Evolutionary conservation across 2,113 vertebrate species (phyloP).

Genomic region (Anseranas semipalmata): DNA sequence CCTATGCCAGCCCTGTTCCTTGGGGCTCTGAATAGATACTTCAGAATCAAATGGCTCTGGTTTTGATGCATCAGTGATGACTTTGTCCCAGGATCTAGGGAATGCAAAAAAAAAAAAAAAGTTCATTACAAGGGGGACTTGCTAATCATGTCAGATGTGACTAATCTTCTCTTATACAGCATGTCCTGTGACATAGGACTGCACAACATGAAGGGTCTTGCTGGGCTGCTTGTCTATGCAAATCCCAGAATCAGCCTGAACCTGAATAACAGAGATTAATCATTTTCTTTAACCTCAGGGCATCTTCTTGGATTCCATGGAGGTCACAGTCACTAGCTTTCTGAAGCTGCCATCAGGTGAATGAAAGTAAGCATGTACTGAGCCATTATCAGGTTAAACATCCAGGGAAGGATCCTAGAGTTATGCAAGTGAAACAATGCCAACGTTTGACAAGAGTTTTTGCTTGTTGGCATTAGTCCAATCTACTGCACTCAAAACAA

Average conservation of each 20-base stretch:
- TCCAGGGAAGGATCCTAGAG: not conserved
- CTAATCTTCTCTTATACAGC: not conserved
- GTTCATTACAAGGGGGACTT: not conserved
- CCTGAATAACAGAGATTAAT: not conserved
- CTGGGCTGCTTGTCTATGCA: not conserved
- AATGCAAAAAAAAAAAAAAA: not conserved
- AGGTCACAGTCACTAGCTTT: not conserved
- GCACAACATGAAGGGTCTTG: not conserved
- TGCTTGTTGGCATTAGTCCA: not conserved
- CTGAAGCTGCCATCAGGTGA: not conserved
- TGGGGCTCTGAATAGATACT: not conserved
- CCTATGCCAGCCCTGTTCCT: not conserved
- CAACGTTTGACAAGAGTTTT: not conserved
- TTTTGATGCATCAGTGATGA: not conserved
- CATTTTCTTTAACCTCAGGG: not conserved
- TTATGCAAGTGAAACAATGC: not conserved
- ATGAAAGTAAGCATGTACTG: constrained; percentile 2
- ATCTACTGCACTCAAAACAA: constrained; percentile 4
- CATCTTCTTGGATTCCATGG: not conserved
- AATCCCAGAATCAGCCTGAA: not conserved
- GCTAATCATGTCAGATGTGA: not conserved
- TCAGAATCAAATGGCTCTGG: not conserved
- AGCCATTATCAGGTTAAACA: constrained; percentile 10
- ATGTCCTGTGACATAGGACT: not conserved
- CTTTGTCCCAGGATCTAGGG: not conserved